Evolutionary conservation across 2,888 invertebrate species (phyloP), one percentile per base, ranked within the genome.

Genomic region (Cerceris ruficornis): DNA sequence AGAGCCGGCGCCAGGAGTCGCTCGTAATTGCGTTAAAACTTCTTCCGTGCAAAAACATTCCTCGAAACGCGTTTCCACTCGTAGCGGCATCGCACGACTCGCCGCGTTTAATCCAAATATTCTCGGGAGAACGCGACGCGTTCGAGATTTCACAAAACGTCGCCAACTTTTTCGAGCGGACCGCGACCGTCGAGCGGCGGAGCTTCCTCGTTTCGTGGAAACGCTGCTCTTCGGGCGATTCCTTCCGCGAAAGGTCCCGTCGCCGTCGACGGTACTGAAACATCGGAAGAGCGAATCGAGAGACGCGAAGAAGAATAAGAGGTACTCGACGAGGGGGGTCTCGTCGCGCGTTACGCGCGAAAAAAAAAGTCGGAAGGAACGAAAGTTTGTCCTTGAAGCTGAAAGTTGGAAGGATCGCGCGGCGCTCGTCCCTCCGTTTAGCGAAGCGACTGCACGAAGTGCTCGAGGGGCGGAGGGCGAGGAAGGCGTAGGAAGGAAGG

Each of bases 11-110:
- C 88, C 88, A 88, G 90, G 87, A 90, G 91, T 90, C 88, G 88
- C 85, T 88, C 77, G 88, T 91, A 91, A 91, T 91, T 89, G 90
- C 90, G 89, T 90, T 91, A 91, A 91, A 91, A 91, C 89, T 91
- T 91, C 82, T 87, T 87, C 87, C 82, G 87, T 81, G 86, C 86
- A 90, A 91, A 90, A 90, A 89, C 90, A 89, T 86, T 87, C 85
- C 83, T 75, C 77, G 86, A 86, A 81, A 86, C 87, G 87, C 86
- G 88, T 88, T 88, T 83, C 84, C 82, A 74, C 81, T 80, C 81
- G 62, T 77, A 69, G 54, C 62, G 52, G 50, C n/a, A 61, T 54
- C 64, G 39, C 54, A 13, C 39, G 62, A 62, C 15, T 52, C 71
- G 68, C 42, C 64, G 65, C 61, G 66, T 52, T 61, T 69, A 42